phyloP scores from a whole-genome alignment of 2,797 vertebrate species.

The Furcifer pardalis region DNA sequence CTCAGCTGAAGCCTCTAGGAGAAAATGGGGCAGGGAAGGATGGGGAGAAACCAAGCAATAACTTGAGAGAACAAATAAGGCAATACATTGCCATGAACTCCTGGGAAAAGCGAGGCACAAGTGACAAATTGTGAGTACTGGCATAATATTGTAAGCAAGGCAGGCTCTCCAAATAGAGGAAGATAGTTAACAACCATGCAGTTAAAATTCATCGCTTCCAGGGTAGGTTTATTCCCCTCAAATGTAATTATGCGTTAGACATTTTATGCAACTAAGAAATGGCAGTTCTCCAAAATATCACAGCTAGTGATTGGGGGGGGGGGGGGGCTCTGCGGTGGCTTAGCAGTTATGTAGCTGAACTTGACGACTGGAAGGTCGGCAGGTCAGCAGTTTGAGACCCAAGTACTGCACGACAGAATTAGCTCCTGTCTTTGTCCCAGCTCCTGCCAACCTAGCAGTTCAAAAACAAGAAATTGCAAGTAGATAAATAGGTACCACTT shows the following conservation, averaged over 20 bases:
- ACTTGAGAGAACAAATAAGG: slow-evolving; percentile 1
- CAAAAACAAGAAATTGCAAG: too few relatives aligned
- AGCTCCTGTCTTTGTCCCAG: too few relatives aligned
- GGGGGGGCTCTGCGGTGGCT: too few relatives aligned
- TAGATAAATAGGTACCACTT: too few relatives aligned
- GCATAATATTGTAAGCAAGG: neutral
- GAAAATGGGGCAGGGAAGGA: neutral
- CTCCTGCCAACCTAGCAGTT: too few relatives aligned
- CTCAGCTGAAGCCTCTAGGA: slow-evolving; percentile 11
- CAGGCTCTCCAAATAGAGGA: neutral
- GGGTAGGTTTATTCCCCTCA: neutral
- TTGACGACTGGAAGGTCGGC: too few relatives aligned
- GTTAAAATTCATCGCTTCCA: slow-evolving; percentile 12
- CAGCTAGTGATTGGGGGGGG: neutral
- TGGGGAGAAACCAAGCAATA: neutral
- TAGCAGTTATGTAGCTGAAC: too few relatives aligned
- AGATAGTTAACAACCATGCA: neutral
- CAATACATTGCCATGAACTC: slow-evolving; percentile 12
- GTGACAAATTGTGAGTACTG: neutral
- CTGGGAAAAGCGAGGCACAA: neutral
- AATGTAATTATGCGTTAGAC: neutral
- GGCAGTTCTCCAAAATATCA: neutral
- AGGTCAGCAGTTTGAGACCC: too few relatives aligned
- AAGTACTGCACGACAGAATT: too few relatives aligned
- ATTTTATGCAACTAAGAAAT: neutral